phyloP scores from a whole-genome alignment of 2,888 invertebrate species.

The Drosophila formosana region DNA sequence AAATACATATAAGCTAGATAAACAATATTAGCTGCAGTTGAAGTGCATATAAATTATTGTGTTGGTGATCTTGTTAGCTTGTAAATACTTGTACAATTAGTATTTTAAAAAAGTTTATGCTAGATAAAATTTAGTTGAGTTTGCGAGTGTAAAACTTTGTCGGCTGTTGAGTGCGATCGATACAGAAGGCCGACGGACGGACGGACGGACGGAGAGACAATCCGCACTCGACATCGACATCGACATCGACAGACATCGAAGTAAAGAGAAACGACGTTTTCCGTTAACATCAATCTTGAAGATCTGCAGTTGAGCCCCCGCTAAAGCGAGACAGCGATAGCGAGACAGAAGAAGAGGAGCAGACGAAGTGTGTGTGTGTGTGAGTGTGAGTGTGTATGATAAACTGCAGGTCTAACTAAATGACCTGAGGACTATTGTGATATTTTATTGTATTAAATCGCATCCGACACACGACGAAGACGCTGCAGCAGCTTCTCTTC shows the following conservation, averaged over 20 bases:
- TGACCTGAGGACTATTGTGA: constrained; percentile 85
- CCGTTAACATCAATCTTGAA: constrained; percentile 85
- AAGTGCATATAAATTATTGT: no score
- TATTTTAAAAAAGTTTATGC: no score
- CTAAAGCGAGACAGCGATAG: neutral
- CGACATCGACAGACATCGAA: constrained; percentile 47
- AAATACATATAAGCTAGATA: no score
- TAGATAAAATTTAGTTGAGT: no score
- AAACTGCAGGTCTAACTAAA: constrained; percentile 83
- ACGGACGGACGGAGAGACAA: constrained; percentile 36
- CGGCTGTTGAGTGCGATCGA: constrained; percentile 29
- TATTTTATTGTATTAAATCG: constrained; percentile 85
- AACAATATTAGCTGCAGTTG: no score
- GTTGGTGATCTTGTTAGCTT: no score
- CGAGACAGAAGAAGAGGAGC: constrained; percentile 2
- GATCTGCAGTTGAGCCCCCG: constrained; percentile 46
- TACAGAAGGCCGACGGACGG: constrained; percentile 23
- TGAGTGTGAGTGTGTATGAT: constrained; percentile 64
- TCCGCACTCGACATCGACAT: constrained; percentile 49
- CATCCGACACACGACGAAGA: constrained; percentile 76
- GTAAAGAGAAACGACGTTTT: constrained; percentile 80
- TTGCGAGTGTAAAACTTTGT: constrained; percentile 15
- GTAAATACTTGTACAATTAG: neutral
- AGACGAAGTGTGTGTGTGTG: constrained; percentile 34
- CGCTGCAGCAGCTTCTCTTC: constrained; percentile 15